Evolutionary conservation across 2,888 invertebrate genomes (phyloP).

Genomic region (Lasius platythorax): DNA sequence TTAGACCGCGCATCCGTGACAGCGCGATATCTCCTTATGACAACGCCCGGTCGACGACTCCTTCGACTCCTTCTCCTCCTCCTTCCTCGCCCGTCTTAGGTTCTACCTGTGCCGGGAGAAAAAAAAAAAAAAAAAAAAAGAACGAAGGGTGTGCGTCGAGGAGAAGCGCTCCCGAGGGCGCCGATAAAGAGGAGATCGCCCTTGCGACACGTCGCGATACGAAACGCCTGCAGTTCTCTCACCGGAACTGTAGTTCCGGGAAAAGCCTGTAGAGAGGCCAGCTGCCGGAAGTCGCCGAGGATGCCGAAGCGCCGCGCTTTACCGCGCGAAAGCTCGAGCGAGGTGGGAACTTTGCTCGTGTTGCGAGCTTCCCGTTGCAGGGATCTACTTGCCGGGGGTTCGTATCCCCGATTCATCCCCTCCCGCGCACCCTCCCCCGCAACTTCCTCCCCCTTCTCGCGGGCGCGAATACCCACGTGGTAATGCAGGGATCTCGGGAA

Average conservation of each 20-base stretch:
- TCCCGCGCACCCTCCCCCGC: slow-evolving; percentile 2
- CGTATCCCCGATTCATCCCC: slow-evolving; percentile 50
- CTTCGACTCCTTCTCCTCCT: slow-evolving; percentile 50
- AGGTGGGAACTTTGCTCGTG: slow-evolving; percentile 45
- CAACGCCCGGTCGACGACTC: slow-evolving; percentile 68
- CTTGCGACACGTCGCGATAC: slow-evolving; percentile 53
- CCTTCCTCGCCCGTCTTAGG: slow-evolving; percentile 16
- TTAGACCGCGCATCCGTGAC: slow-evolving; percentile 57
- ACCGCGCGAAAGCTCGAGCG: slow-evolving; percentile 65
- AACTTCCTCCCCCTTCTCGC: slow-evolving; percentile 13
- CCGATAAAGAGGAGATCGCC: slow-evolving; percentile 82
- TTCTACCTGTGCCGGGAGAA: not conserved
- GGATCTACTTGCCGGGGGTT: slow-evolving; percentile 70
- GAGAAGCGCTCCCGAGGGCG: slow-evolving; percentile 43
- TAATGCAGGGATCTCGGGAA: slow-evolving; percentile 72
- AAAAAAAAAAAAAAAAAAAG: not conserved
- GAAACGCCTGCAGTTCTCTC: slow-evolving; percentile 28
- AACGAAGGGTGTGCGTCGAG: not conserved
- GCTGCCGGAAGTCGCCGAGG: slow-evolving; percentile 82
- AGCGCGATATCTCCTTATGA: slow-evolving; percentile 73
- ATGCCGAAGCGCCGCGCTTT: slow-evolving; percentile 80
- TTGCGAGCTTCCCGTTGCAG: slow-evolving; percentile 63
- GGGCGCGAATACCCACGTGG: slow-evolving; percentile 54
- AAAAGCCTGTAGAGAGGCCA: slow-evolving; percentile 78
- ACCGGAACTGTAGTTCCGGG: slow-evolving; percentile 81